Percentiles rank a stretch among this genome's conserved stretches.
Conservation (phyloP, 2,113 vertebrate species). For the Dipodomys stephensi region DNA sequence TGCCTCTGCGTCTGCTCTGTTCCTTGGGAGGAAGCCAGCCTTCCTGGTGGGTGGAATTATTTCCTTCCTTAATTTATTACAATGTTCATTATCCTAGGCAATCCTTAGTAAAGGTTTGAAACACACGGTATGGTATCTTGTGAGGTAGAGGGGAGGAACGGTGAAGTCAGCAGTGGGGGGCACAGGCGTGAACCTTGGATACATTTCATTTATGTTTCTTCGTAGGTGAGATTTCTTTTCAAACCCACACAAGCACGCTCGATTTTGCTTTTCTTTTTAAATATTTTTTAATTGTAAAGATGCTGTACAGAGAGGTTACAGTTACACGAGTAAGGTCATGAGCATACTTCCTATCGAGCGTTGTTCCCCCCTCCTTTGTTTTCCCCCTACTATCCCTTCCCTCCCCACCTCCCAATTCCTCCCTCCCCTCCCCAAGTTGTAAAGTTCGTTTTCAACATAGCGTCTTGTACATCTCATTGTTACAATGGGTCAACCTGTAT, state of each 20-base stretch:
- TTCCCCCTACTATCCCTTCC: too few species aligned
- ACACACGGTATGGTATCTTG: background rate
- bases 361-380: too few species aligned
- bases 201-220: background rate
- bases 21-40: background rate
- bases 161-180: background rate
- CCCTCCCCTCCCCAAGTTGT: too few species aligned
- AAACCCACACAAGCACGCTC: background rate
- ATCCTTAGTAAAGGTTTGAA: constrained; percentile 51
- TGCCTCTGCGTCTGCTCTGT: background rate
- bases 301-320: too few species aligned
- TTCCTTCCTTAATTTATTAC: constrained; percentile 40
- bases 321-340: too few species aligned
- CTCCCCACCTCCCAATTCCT: too few species aligned
- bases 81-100: constrained; percentile 32
- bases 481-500: too few species aligned
- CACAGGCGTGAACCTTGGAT: background rate
- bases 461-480: too few species aligned
- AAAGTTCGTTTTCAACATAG: too few species aligned
- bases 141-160: background rate
- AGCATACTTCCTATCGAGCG: too few species aligned
- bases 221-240: background rate
- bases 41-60: background rate
- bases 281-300: too few species aligned
- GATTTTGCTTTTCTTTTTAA: background rate